Percentiles rank a stretch among this genome's conserved stretches.
Conservation (phyloP, 1,140 invertebrate genomes). For the Platyura marginata region DNA sequence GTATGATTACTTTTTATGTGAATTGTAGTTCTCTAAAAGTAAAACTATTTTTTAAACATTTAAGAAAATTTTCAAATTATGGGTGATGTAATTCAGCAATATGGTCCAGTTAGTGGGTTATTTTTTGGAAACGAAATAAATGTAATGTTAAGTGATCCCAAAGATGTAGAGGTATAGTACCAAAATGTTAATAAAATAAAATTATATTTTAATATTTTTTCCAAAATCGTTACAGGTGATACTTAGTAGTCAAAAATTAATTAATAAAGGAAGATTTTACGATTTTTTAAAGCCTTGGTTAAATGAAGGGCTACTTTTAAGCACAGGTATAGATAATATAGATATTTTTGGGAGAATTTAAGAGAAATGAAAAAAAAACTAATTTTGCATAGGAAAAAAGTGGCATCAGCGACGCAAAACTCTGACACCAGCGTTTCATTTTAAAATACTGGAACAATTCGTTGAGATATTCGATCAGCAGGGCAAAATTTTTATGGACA, state of each 20-base stretch:
- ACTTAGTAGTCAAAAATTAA: neutral
- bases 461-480: no score
- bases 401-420: conserved; percentile 58
- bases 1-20: neutral
- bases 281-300: neutral
- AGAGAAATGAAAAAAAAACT: no score
- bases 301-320: conserved; percentile 10
- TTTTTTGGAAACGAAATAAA: neutral
- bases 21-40: no score
- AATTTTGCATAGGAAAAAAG: no score
- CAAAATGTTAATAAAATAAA: no score
- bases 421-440: conserved; percentile 70
- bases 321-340: no score
- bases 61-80: no score
- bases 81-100: no score
- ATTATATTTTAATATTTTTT: no score
- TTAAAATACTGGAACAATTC: conserved; percentile 62
- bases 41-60: no score
- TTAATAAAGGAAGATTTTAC: neutral
- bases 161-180: neutral
- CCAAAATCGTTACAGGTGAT: neutral
- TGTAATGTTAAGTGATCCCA: neutral
- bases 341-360: no score
- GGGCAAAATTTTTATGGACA: neutral
- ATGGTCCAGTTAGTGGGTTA: no score